Percentiles rank a stretch among this genome's conserved stretches.
phyloP scores from a whole-genome alignment of 2,113 vertebrate species.

The Perognathus longimembris region DNA sequence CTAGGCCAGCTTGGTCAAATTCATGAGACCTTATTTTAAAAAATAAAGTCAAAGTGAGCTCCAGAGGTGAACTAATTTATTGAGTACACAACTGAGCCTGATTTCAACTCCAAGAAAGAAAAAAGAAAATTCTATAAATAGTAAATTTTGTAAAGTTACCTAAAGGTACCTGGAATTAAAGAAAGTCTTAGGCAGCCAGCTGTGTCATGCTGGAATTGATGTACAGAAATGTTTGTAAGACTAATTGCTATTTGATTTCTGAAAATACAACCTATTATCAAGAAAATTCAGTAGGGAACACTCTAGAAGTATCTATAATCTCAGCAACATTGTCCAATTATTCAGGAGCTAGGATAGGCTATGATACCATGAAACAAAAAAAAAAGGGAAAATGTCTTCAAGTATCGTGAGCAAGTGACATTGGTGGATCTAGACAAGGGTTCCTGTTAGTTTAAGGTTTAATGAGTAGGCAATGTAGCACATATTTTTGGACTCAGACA shows the following conservation, averaged over 20 bases:
- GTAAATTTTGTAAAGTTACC: background rate
- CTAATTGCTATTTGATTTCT: background rate
- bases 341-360: background rate
- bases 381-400: too few relatives aligned
- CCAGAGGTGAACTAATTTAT: too few relatives aligned
- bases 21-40: too few relatives aligned
- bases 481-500: background rate
- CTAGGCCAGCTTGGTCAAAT: too few relatives aligned
- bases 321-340: background rate
- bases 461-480: background rate
- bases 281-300: background rate
- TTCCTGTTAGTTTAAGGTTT: background rate
- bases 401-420: accelerated
- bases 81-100: too few relatives aligned
- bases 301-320: background rate
- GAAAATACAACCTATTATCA: background rate
- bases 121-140: background rate
- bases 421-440: background rate
- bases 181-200: background rate
- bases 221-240: background rate
- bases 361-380: too few relatives aligned
- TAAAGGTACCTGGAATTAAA: background rate
- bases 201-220: background rate
- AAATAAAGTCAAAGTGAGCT: too few relatives aligned
- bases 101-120: too few relatives aligned